These are phyloP conservation scores for Astropecten irregularis DNA, from an alignment of 53 echinoderm and acorn worm species.

Conservation along the genomic window DNA sequence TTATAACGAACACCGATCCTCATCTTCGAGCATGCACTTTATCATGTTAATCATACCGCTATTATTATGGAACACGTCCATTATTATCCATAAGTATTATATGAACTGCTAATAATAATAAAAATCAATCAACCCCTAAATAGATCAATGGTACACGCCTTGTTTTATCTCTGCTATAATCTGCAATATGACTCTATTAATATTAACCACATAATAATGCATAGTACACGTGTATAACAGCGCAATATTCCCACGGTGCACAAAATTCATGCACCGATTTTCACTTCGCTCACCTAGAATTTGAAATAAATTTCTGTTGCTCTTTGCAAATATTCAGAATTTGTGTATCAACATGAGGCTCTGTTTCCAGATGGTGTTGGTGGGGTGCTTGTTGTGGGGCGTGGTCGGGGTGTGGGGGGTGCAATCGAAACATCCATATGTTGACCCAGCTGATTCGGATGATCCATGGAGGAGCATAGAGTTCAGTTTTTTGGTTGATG, in stretches of 20 bases:
- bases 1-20: too few species aligned
- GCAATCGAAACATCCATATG: constrained; percentile 27
- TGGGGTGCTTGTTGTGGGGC: neutral
- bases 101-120: too few species aligned
- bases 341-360: neutral
- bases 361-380: neutral
- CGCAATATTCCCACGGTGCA: neutral
- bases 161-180: neutral
- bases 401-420: neutral
- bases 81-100: too few species aligned
- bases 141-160: neutral
- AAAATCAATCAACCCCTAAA: neutral
- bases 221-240: neutral
- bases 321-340: too few species aligned
- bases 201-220: neutral
- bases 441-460: constrained; percentile 35
- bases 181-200: neutral
- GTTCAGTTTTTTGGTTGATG: constrained; percentile 10
- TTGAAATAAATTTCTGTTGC: neutral
- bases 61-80: too few species aligned
- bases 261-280: neutral
- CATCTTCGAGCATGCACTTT: too few species aligned
- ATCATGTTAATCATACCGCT: too few species aligned
- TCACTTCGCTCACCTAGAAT: neutral
- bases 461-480: constrained; percentile 40